phyloP scores from a whole-genome alignment of 1,140 invertebrate genomes.

The Cydia pomonella region DNA sequence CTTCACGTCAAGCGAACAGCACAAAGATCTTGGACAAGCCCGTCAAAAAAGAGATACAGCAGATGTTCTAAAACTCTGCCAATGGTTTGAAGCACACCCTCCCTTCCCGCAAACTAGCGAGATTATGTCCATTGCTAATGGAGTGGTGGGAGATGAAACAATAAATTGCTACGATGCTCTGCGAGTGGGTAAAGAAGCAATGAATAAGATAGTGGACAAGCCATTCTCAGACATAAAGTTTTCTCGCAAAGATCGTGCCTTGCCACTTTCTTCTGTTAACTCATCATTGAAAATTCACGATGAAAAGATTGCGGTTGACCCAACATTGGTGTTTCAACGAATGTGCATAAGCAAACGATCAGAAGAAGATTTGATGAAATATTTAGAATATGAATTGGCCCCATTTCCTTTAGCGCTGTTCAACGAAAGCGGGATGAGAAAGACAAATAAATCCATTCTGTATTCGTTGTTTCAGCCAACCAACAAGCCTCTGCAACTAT shows the following conservation, averaged over 20 bases:
- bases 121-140: conserved; percentile 43
- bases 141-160: conserved; percentile 41
- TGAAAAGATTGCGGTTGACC: conserved; percentile 46
- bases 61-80: conserved; percentile 39
- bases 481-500: conserved; percentile 39
- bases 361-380: conserved; percentile 45
- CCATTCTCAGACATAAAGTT: conserved; percentile 44
- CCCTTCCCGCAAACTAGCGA: conserved; percentile 37
- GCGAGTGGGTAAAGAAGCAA: conserved; percentile 40
- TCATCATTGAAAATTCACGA: conserved; percentile 48
- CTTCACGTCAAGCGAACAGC: too few relatives aligned
- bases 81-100: conserved; percentile 36
- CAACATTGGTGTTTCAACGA: conserved; percentile 48
- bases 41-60: conserved; percentile 25
- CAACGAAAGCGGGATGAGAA: conserved; percentile 48
- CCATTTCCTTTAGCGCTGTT: conserved; percentile 49
- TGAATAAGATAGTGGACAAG: conserved; percentile 42
- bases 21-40: too few relatives aligned
- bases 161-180: conserved; percentile 44
- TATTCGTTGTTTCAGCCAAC: conserved; percentile 52
- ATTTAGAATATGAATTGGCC: conserved; percentile 51
- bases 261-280: conserved; percentile 42
- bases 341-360: conserved; percentile 48
- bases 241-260: conserved; percentile 43
- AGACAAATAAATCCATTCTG: conserved; percentile 49